phyloP scores from a whole-genome alignment of 1,140 invertebrate species.

The Platyura marginata region DNA sequence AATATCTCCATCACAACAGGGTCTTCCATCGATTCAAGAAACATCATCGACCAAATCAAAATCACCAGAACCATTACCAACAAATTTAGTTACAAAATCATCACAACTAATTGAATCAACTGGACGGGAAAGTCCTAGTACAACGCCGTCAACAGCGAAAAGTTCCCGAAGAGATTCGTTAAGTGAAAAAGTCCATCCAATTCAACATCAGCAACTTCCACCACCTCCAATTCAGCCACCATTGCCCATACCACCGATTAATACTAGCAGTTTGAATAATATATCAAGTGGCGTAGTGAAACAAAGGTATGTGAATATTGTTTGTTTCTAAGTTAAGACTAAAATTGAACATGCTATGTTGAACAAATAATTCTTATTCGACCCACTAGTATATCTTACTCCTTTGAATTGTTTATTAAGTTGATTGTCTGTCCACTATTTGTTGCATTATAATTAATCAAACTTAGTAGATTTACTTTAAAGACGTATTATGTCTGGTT shows the following conservation, averaged over 20 bases:
- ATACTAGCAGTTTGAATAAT: too few relatives aligned
- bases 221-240: not conserved
- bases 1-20: not conserved
- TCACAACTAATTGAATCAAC: not conserved
- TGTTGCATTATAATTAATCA: too few relatives aligned
- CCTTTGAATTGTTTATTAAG: too few relatives aligned
- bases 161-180: conserved; percentile 6
- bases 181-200: conserved; percentile 1
- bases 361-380: too few relatives aligned
- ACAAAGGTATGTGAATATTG: not conserved
- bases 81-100: not conserved
- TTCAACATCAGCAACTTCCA: not conserved
- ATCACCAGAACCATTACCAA: conserved; percentile 1
- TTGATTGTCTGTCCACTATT: too few relatives aligned
- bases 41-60: conserved; percentile 2
- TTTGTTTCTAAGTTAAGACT: too few relatives aligned
- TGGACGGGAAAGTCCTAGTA: conserved; percentile 4
- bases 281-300: too few relatives aligned
- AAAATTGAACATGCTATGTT: too few relatives aligned
- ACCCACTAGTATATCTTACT: too few relatives aligned
- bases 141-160: conserved; percentile 5
- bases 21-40: conserved; percentile 5
- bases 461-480: too few relatives aligned
- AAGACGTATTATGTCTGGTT: too few relatives aligned
- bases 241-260: not conserved